phyloP scores from a whole-genome alignment of 2,888 invertebrate species.

The Pyrocoelia pectoralis region DNA sequence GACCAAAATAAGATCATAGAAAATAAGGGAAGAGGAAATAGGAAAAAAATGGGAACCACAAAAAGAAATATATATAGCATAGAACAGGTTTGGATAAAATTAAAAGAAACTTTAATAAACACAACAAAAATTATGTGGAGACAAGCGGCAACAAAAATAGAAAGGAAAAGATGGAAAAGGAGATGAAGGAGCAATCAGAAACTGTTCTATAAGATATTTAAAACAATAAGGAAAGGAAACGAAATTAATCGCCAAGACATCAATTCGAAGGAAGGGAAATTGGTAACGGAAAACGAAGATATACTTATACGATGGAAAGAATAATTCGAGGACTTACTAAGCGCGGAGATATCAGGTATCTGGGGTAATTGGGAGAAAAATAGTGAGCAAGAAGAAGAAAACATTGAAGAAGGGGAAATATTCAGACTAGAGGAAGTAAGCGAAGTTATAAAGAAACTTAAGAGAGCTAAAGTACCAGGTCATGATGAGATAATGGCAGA shows the following conservation, averaged over 20 bases:
- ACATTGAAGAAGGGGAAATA: conserved; percentile 8
- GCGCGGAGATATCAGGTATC: not conserved
- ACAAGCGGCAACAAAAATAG: no score
- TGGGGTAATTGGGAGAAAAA: not conserved
- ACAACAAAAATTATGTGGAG: not conserved
- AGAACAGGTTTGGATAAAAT: no score
- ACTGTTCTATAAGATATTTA: no score
- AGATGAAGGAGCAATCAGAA: no score
- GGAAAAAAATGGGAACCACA: conserved; percentile 8
- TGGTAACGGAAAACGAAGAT: no score
- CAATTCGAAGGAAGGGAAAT: no score
- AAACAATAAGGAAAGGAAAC: no score
- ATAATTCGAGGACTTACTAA: conserved; percentile 9
- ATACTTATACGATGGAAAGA: not conserved
- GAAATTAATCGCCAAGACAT: no score
- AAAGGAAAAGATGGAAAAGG: no score
- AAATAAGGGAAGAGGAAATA: conserved; percentile 1
- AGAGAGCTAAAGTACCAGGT: no score
- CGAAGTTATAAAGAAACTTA: conserved; percentile 6
- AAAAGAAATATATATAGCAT: not conserved
- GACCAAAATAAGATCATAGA: conserved; percentile 9
- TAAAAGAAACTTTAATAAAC: no score
- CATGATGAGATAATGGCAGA: conserved; percentile 10
- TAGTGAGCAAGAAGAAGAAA: not conserved
- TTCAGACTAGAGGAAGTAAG: conserved; percentile 6